Percentiles rank a stretch among this genome's conserved stretches.
These are phyloP conservation scores for Meles meles DNA, from an alignment of 2,113 vertebrate genomes.

Conservation along the genomic window DNA sequence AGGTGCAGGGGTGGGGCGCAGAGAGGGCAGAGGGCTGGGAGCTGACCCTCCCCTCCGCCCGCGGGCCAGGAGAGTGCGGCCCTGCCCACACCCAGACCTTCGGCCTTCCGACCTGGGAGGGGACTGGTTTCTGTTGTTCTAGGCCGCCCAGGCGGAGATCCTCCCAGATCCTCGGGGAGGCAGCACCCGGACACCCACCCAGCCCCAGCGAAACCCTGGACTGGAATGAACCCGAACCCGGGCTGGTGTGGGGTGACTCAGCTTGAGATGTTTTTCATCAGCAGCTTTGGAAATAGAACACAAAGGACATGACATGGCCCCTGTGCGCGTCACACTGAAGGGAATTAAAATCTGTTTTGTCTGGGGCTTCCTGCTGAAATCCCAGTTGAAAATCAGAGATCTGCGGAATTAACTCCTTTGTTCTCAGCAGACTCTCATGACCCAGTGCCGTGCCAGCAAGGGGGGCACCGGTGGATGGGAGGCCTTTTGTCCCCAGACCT, in stretches of 20 bases:
- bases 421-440: neutral
- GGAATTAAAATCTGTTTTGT: accelerated
- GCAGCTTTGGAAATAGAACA: neutral
- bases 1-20: neutral
- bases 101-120: too few relatives aligned
- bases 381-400: neutral
- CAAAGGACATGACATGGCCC: accelerated
- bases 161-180: accelerated
- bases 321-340: accelerated
- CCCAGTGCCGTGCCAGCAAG: neutral
- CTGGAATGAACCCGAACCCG: accelerated
- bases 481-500: accelerated
- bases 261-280: accelerated
- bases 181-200: accelerated
- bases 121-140: accelerated
- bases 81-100: neutral
- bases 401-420: neutral
- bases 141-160: accelerated
- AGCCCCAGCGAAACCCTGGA: accelerated
- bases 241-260: accelerated
- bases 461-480: neutral
- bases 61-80: accelerated
- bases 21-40: neutral
- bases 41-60: accelerated
- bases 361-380: neutral